A percentile compares a stretch with the other conserved stretches of the same genome.
phyloP scores from a whole-genome alignment of 2,888 invertebrate species.

The Dryobotodes eremita region DNA sequence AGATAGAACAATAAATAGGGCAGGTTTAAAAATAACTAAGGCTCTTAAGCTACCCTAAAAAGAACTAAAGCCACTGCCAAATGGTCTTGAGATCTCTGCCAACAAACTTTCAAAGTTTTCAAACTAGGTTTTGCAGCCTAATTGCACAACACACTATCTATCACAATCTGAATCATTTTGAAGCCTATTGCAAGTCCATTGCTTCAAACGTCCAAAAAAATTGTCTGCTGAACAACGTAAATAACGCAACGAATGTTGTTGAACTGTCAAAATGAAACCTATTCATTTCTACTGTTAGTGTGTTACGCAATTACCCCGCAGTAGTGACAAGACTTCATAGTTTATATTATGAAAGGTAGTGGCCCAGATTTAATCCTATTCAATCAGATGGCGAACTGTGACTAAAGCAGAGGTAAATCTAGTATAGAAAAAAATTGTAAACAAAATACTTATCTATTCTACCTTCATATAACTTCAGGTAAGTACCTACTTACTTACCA shows the following conservation, averaged over 20 bases:
- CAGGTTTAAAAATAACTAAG: not conserved
- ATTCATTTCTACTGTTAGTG: no score
- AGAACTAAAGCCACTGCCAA: constrained; percentile 6
- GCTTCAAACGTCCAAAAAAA: no score
- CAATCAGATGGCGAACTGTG: not conserved
- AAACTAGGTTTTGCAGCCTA: no score
- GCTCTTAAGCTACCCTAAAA: not conserved
- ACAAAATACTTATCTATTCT: not conserved
- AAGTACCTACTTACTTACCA: not conserved
- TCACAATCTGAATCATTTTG: no score
- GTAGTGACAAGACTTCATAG: not conserved
- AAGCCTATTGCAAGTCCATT: no score
- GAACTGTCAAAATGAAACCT: no score
- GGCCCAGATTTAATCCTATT: not conserved
- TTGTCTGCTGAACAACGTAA: no score
- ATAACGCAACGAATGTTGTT: no score
- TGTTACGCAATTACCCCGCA: no score
- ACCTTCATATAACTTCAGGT: not conserved
- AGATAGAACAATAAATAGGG: no score
- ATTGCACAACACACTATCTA: no score
- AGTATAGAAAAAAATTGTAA: not conserved
- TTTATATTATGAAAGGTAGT: not conserved
- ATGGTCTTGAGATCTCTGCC: constrained; percentile 15
- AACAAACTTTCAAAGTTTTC: constrained; percentile 22
- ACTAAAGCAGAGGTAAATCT: not conserved